Percentiles rank a stretch among this genome's conserved stretches.
These are phyloP conservation scores for Cancer borealis DNA, from an alignment of 2,888 invertebrate species.

Conservation along the genomic window DNA sequence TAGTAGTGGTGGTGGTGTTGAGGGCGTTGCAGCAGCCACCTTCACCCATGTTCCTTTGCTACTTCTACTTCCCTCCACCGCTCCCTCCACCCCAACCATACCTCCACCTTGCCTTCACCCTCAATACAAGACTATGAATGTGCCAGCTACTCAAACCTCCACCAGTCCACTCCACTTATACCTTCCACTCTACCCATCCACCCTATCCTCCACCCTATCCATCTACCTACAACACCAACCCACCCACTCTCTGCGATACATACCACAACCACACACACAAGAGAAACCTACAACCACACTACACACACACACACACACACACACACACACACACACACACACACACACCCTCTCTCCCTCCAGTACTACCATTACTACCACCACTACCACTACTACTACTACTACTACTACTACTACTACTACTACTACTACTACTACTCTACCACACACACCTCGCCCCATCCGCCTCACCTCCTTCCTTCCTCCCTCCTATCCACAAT, in stretches of 20 bases:
- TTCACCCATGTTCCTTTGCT: neutral
- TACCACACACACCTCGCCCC: too few species aligned
- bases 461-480: too few species aligned
- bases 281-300: neutral
- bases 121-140: neutral
- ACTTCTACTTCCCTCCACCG: neutral
- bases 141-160: neutral
- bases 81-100: neutral
- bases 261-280: neutral
- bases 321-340: too few species aligned
- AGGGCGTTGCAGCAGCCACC: neutral
- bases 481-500: too few species aligned
- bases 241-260: neutral
- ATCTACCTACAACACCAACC: neutral
- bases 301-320: too few species aligned
- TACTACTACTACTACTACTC: too few species aligned
- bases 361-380: too few species aligned
- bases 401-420: too few species aligned
- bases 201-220: neutral
- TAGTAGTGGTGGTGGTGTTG: neutral
- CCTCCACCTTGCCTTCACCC: neutral
- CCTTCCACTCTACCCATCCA: neutral
- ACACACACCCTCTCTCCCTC: too few species aligned
- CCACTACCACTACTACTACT: too few species aligned
- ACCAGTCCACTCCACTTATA: neutral